Base-by-base conservation (phyloP, 2,888 invertebrate genomes). In the Nesidiocoris tenuis region DNA sequence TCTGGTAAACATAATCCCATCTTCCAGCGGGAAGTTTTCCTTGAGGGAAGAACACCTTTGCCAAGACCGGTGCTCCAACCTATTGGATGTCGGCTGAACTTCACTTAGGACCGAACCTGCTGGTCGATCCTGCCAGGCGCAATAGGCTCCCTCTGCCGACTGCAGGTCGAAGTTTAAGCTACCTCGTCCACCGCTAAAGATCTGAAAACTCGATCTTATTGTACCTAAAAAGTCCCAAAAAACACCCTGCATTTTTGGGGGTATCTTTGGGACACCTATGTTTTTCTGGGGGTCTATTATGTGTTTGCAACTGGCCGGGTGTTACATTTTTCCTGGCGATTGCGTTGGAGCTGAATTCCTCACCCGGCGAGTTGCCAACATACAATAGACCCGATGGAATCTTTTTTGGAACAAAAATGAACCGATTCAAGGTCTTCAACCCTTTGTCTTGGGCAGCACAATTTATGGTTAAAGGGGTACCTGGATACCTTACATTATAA, bases 61-160 rank as follows among this genome's bases (percentile, higher is more conserved):
- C n/a, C 5, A 39, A 39, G 39, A 39, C 39, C 39, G 39, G 67
- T 67, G 67, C 67, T 56, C 22, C 56, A 7, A 67, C 67, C 67
- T 67, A 1, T 56, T 19, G 22, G 67, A 2, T 16, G 55, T 1
- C 12, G 54, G 18, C 16, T 9, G 67, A 67, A 67, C 67, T 67
- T n/a, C 17, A 18, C 12, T 39, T 12, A 39, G 39, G 39, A 12
- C 9, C n/a, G 56, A 16, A 18, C 16, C 18, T 54, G 16, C 19
- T 54, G 65, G 67, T 67, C 67, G 67, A 65, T 67, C 67, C 21
- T 21, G 39, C 22, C 67, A 39, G 67, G 67, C 67, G 67, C 67
- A 67, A 22, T 67, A 55, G 55, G 67, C 67, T 67, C 67, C 17
- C 67, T 67, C 67, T 67, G 55, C 55, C 23, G 67, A 39, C 39